Conservation (phyloP, 2,797 vertebrate species). For the Monodelphis domestica region DNA sequence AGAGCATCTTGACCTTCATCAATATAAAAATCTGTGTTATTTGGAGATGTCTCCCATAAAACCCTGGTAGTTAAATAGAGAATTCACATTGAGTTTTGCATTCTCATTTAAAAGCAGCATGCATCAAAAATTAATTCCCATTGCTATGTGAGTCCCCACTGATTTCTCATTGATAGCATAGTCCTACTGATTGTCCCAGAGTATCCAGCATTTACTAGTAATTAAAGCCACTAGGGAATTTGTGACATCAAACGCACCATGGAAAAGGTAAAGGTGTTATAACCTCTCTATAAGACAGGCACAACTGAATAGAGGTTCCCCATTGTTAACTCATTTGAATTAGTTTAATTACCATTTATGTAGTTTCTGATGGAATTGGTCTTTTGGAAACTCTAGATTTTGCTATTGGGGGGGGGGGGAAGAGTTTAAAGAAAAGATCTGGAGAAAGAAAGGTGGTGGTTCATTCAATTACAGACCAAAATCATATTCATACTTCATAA, state of each 20-base stretch:
- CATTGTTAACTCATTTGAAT: conserved; percentile 6
- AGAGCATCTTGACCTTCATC: conserved; percentile 18
- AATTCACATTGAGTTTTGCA: conserved; percentile 38
- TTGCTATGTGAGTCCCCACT: neutral
- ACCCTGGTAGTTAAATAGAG: conserved; percentile 31
- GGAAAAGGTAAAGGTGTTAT: conserved; percentile 23
- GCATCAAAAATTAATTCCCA: conserved; percentile 32
- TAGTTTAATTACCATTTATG: conserved; percentile 10
- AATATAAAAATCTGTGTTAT: neutral
- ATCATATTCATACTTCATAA: neutral
- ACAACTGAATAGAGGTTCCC: neutral
- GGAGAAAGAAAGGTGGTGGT: neutral
- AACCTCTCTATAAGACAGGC: conserved; percentile 35
- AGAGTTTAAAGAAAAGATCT: no score
- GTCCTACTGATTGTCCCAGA: neutral
- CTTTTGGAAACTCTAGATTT: conserved; percentile 1
- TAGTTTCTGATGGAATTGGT: neutral
- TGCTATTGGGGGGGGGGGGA: neutral
- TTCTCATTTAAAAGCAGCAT: conserved; percentile 9
- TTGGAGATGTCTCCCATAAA: neutral
- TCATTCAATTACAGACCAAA: no score
- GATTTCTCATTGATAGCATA: conserved; percentile 41
- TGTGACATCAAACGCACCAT: conserved; percentile 29
- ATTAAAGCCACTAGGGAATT: conserved; percentile 29
- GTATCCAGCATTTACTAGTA: conserved; percentile 26